Conservation (phyloP, 2,888 invertebrate genomes). For the Petrolisthes manimaculis region DNA sequence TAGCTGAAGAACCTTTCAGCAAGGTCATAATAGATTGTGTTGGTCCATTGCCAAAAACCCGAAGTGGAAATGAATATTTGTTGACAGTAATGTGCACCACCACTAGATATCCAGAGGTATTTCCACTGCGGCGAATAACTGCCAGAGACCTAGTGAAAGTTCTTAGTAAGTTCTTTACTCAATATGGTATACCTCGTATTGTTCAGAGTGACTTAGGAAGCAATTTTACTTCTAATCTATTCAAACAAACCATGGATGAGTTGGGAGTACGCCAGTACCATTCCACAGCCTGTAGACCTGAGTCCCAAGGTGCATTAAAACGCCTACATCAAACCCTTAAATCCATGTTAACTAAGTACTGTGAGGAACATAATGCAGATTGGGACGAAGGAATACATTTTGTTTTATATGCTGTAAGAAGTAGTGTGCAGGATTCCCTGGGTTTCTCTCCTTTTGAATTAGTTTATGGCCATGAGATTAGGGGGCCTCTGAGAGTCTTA, state of each 20-base stretch:
- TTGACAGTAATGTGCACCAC: slow-evolving; percentile 25
- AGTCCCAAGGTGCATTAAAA: not conserved
- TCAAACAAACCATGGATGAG: not conserved
- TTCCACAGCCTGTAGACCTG: too few relatives aligned
- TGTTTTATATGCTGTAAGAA: slow-evolving; percentile 10
- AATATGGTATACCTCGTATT: not conserved
- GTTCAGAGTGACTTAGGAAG: slow-evolving; percentile 11
- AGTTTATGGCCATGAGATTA: too few relatives aligned
- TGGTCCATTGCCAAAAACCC: slow-evolving; percentile 14
- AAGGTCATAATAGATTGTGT: too few relatives aligned
- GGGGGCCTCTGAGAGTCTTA: slow-evolving; percentile 1
- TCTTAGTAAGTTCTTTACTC: slow-evolving; percentile 14
- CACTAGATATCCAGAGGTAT: slow-evolving; percentile 29
- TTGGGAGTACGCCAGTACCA: too few relatives aligned
- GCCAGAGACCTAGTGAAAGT: not conserved
- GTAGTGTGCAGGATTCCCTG: slow-evolving; percentile 1
- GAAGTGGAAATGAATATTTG: slow-evolving; percentile 14
- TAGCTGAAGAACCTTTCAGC: slow-evolving; percentile 11
- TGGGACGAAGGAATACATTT: slow-evolving; percentile 20
- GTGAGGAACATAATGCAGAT: not conserved
- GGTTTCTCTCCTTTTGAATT: slow-evolving; percentile 5
- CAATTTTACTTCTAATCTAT: slow-evolving; percentile 18
- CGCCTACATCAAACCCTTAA: slow-evolving; percentile 6
- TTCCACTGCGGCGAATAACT: slow-evolving; percentile 8
- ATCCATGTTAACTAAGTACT: not conserved